These are phyloP conservation scores for Stegana nigrithorax DNA, from an alignment of 2,888 invertebrate species.

Conservation along the genomic window DNA sequence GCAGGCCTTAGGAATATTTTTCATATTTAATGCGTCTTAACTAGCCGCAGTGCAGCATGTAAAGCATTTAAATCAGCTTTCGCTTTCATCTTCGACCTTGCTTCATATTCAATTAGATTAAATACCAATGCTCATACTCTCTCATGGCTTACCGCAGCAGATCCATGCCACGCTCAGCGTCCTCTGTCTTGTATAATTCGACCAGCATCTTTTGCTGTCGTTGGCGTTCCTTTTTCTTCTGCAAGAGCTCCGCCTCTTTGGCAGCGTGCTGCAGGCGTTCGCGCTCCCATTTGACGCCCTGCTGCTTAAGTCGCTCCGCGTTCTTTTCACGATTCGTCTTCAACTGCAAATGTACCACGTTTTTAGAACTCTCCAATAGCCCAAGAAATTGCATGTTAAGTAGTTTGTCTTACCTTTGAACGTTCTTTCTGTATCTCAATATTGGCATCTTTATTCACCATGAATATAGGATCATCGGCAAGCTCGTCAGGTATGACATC, in stretches of 20 bases:
- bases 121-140: too few relatives aligned
- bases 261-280: constrained; percentile 63
- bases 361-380: neutral
- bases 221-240: constrained; percentile 47
- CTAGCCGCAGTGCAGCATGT: too few relatives aligned
- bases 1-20: too few relatives aligned
- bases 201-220: constrained; percentile 56
- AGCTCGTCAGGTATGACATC: constrained; percentile 73
- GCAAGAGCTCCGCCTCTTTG: constrained; percentile 56
- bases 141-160: constrained; percentile 65
- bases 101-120: too few relatives aligned
- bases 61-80: too few relatives aligned
- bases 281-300: constrained; percentile 68
- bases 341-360: constrained; percentile 45
- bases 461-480: constrained; percentile 74
- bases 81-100: too few relatives aligned
- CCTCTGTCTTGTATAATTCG: constrained; percentile 59
- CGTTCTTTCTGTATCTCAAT: constrained; percentile 70
- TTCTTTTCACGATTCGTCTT: constrained; percentile 68
- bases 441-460: constrained; percentile 70
- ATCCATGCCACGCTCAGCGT: constrained; percentile 64
- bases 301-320: constrained; percentile 64
- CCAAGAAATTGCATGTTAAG: neutral
- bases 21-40: too few relatives aligned
- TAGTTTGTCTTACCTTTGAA: constrained; percentile 69